Evolutionary conservation across 2,888 invertebrate genomes (phyloP).

Genomic region (Eurytoma californica): DNA sequence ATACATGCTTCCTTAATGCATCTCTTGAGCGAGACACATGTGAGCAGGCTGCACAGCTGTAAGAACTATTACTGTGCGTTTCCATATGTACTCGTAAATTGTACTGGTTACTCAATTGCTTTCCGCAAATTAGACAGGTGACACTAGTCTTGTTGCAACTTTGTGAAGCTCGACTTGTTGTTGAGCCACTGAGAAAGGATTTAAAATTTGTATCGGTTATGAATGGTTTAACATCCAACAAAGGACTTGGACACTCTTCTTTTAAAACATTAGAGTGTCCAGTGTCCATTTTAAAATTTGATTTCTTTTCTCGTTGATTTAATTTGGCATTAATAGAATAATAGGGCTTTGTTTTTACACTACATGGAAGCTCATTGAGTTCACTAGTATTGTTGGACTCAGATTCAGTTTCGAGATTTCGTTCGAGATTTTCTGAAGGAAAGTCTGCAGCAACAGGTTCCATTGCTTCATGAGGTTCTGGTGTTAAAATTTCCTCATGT

Average conservation of each 20-base stretch:
- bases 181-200: constrained; percentile 62
- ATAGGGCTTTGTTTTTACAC: constrained; percentile 73
- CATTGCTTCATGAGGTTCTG: constrained; percentile 54
- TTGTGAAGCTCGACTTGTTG: constrained; percentile 63
- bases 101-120: constrained; percentile 92
- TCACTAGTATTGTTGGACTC: constrained; percentile 67
- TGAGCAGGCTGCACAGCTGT: constrained; percentile 90
- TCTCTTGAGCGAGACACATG: constrained; percentile 92
- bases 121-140: constrained; percentile 89
- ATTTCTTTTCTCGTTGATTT: constrained; percentile 69
- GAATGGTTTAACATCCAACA: constrained; percentile 67
- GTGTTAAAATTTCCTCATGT: constrained; percentile 56
- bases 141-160: constrained; percentile 76
- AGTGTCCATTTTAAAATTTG: constrained; percentile 59
- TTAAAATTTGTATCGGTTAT: constrained; percentile 67
- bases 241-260: constrained; percentile 61
- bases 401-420: constrained; percentile 66
- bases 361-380: constrained; percentile 66
- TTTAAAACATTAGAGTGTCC: constrained; percentile 43
- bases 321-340: constrained; percentile 73
- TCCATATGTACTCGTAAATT: constrained; percentile 93
- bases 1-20: constrained; percentile 91
- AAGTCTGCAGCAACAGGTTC: constrained; percentile 55
- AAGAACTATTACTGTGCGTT: constrained; percentile 91
- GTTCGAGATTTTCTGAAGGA: constrained; percentile 54